Conservation (phyloP, 2,113 vertebrate genomes). For the Lutjanus erythropterus region DNA sequence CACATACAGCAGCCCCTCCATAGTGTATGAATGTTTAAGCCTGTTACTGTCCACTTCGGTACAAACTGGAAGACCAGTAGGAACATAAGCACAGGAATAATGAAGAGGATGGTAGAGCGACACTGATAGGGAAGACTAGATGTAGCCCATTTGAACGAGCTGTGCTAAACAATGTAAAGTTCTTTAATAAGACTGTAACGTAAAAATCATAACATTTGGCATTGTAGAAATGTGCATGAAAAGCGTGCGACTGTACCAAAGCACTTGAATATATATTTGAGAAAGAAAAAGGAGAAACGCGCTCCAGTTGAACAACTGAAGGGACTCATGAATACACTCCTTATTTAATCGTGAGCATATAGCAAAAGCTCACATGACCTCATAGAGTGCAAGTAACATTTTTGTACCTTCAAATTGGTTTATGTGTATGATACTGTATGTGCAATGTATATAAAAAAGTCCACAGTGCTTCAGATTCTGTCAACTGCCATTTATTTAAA, state of each 20-base stretch:
- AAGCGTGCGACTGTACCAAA: slow-evolving; percentile 64
- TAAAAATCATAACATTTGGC: slow-evolving; percentile 41
- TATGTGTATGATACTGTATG: slow-evolving; percentile 57
- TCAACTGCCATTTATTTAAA: slow-evolving; percentile 40
- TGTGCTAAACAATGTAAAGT: slow-evolving; percentile 48
- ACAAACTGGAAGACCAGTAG: slow-evolving; percentile 12
- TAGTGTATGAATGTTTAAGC: slow-evolving; percentile 54
- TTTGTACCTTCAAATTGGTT: slow-evolving; percentile 51
- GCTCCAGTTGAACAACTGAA: slow-evolving; percentile 51
- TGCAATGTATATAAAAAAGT: slow-evolving; percentile 60
- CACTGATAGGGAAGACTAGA: slow-evolving; percentile 60
- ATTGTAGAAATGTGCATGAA: slow-evolving; percentile 59
- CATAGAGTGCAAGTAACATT: slow-evolving; percentile 23
- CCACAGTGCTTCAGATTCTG: slow-evolving; percentile 30
- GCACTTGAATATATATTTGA: slow-evolving; percentile 30
- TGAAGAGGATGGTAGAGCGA: slow-evolving; percentile 53
- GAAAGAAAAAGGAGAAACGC: neutral
- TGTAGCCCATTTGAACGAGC: slow-evolving; percentile 50
- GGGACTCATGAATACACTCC: slow-evolving; percentile 35
- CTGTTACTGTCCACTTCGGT: slow-evolving; percentile 20
- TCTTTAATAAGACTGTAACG: slow-evolving; percentile 40
- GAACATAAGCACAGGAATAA: slow-evolving; percentile 20
- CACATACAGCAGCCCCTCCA: slow-evolving; percentile 24
- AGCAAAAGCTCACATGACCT: slow-evolving; percentile 31
- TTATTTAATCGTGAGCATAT: slow-evolving; percentile 34